Percentiles rank a stretch among this genome's conserved stretches.
These are phyloP conservation scores for Steinernema scapterisci DNA, from an alignment of 2,888 invertebrate species.

Conservation along the genomic window DNA sequence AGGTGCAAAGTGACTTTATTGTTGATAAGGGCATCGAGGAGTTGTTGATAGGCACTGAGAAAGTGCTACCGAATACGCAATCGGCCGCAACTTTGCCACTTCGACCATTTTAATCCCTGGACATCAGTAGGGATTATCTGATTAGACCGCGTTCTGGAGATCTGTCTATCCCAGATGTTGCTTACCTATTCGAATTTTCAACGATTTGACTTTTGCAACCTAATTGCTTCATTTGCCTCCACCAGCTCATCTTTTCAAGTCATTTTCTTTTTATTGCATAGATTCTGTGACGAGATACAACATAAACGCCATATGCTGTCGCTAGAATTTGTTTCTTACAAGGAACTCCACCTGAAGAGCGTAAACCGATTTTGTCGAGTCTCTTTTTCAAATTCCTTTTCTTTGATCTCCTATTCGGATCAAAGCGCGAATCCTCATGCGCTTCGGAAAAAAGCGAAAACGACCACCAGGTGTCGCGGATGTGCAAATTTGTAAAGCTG, in stretches of 20 bases:
- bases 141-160: not conserved
- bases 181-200: too few relatives aligned
- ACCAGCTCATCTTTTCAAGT: not conserved
- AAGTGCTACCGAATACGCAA: constrained; percentile 30
- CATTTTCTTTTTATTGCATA: not conserved
- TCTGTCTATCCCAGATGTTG: too few relatives aligned
- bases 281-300: too few relatives aligned
- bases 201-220: too few relatives aligned
- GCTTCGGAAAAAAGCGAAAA: not conserved
- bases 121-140: constrained; percentile 11
- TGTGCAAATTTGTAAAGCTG: constrained; percentile 19
- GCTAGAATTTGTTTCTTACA: not conserved
- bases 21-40: not conserved
- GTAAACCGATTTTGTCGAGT: not conserved
- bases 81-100: constrained; percentile 11
- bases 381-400: not conserved
- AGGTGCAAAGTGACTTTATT: constrained; percentile 24
- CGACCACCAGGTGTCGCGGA: constrained; percentile 19
- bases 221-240: too few relatives aligned
- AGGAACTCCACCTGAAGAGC: not conserved
- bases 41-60: constrained; percentile 9
- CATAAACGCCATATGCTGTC: too few relatives aligned
- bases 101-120: not conserved
- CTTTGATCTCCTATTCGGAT: constrained; percentile 11
- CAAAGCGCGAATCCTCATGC: constrained; percentile 19